Percentiles rank a stretch among this genome's conserved stretches.
These are phyloP conservation scores for Diachasmimorpha longicaudata DNA, from an alignment of 1,140 invertebrate genomes.

Conservation along the genomic window DNA sequence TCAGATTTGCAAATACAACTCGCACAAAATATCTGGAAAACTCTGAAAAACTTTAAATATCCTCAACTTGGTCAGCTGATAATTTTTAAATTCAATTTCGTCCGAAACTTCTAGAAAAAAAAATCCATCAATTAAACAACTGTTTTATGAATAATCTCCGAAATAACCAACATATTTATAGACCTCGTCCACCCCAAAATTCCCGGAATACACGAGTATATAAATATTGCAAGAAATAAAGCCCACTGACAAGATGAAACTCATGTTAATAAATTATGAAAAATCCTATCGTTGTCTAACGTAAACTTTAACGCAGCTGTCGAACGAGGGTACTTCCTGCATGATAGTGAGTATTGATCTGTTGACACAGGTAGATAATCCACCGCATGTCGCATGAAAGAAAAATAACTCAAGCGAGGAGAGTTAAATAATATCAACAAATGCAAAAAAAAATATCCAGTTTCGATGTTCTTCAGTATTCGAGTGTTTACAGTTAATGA, in stretches of 20 bases:
- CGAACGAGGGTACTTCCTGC: slow-evolving; percentile 18
- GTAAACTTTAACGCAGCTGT: slow-evolving; percentile 25
- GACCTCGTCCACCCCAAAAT: no score
- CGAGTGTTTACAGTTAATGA: not conserved
- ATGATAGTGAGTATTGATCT: slow-evolving; percentile 29
- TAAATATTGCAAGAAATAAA: no score
- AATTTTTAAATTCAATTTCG: no score
- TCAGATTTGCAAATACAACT: no score
- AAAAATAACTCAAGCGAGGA: not conserved
- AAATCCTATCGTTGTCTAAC: slow-evolving; percentile 23
- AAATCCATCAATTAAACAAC: no score
- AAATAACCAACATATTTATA: no score
- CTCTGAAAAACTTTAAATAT: no score
- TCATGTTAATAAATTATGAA: not conserved
- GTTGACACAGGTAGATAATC: slow-evolving; percentile 29
- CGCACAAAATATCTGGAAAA: no score
- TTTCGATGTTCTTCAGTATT: not conserved
- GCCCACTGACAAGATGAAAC: not conserved
- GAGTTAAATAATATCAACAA: not conserved
- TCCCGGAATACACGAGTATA: no score
- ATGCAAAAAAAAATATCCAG: not conserved
- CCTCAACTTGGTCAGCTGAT: no score
- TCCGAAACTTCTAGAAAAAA: no score
- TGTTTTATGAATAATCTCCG: no score
- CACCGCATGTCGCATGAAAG: not conserved